phyloP scores from a whole-genome alignment of 2,888 invertebrate genomes.

The Drosophila ustulata region DNA sequence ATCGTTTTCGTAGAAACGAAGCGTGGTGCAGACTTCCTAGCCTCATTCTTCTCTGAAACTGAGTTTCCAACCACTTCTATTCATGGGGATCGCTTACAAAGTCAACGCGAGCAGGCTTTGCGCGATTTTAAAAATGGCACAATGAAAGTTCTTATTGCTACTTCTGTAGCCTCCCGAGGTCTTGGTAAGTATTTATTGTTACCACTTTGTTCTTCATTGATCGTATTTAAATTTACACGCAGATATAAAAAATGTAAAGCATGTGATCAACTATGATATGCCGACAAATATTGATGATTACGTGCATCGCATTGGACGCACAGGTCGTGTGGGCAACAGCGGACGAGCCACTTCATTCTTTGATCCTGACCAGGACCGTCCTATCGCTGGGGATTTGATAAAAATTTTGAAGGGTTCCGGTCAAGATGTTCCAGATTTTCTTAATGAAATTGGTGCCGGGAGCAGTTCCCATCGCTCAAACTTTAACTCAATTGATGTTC shows the following conservation, averaged over 20 bases:
- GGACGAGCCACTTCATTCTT: conserved; percentile 95
- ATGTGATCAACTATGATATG: conserved; percentile 96
- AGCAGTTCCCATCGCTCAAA: conserved; percentile 79
- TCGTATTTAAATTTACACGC: conserved; percentile 18
- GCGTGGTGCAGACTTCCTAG: conserved; percentile 95
- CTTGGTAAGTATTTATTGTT: conserved; percentile 86
- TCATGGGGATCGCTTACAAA: conserved; percentile 98
- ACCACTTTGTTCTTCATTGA: neutral
- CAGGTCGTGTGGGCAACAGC: conserved; percentile 96
- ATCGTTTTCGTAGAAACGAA: conserved; percentile 97
- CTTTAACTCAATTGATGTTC: conserved; percentile 91
- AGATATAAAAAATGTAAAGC: conserved; percentile 94
- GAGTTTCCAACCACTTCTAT: conserved; percentile 97
- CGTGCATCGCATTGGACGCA: conserved; percentile 97
- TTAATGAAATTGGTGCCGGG: conserved; percentile 86
- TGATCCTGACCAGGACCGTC: conserved; percentile 88
- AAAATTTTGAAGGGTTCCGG: conserved; percentile 91
- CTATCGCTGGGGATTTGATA: conserved; percentile 88
- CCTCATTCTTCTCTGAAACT: conserved; percentile 92
- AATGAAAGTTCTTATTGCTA: conserved; percentile 95
- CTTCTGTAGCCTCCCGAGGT: conserved; percentile 97
- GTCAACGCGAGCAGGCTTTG: conserved; percentile 97
- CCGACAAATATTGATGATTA: conserved; percentile 96
- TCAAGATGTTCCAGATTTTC: conserved; percentile 92
- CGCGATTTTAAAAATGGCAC: conserved; percentile 93